These are phyloP conservation scores for Magallana gigas DNA, from an alignment of 1,140 invertebrate genomes.

Conservation along the genomic window DNA sequence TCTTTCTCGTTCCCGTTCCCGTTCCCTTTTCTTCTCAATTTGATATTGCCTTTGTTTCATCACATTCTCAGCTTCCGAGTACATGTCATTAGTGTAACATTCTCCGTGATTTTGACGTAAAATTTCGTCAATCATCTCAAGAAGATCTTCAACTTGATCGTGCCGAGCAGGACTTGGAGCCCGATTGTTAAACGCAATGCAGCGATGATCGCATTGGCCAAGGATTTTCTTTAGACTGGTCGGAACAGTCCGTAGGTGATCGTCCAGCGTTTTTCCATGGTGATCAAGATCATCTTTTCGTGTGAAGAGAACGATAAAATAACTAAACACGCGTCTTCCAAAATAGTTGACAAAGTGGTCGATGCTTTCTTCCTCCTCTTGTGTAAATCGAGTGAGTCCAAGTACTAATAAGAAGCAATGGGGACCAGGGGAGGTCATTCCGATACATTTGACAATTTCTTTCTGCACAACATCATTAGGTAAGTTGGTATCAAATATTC, in stretches of 20 bases:
- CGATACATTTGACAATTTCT: slow-evolving; percentile 61
- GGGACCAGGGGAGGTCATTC: slow-evolving; percentile 55
- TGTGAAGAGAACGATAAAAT: slow-evolving; percentile 50
- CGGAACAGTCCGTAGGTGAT: slow-evolving; percentile 26
- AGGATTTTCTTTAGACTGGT: neutral
- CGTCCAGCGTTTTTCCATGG: slow-evolving; percentile 27
- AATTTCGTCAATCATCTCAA: slow-evolving; percentile 5
- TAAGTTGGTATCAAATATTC: slow-evolving; percentile 53
- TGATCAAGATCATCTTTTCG: slow-evolving; percentile 34
- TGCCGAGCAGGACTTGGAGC: neutral
- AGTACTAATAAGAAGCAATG: slow-evolving; percentile 51
- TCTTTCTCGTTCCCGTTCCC: slow-evolving; percentile 35
- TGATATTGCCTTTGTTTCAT: slow-evolving; percentile 20
- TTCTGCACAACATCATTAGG: slow-evolving; percentile 50
- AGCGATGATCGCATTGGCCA: slow-evolving; percentile 25
- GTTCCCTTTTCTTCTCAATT: slow-evolving; percentile 24
- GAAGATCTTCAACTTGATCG: slow-evolving; percentile 30
- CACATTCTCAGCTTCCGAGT: slow-evolving; percentile 8
- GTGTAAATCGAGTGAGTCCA: slow-evolving; percentile 41
- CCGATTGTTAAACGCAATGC: slow-evolving; percentile 40
- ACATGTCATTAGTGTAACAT: slow-evolving; percentile 7
- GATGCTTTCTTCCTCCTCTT: slow-evolving; percentile 44
- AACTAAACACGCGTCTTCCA: slow-evolving; percentile 27
- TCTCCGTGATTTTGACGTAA: slow-evolving; percentile 8
- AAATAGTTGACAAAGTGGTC: slow-evolving; percentile 40